Percentiles rank a stretch among this genome's conserved stretches.
These are phyloP conservation scores for Nomia melanderi DNA, from an alignment of 1,140 invertebrate species.

Conservation along the genomic window DNA sequence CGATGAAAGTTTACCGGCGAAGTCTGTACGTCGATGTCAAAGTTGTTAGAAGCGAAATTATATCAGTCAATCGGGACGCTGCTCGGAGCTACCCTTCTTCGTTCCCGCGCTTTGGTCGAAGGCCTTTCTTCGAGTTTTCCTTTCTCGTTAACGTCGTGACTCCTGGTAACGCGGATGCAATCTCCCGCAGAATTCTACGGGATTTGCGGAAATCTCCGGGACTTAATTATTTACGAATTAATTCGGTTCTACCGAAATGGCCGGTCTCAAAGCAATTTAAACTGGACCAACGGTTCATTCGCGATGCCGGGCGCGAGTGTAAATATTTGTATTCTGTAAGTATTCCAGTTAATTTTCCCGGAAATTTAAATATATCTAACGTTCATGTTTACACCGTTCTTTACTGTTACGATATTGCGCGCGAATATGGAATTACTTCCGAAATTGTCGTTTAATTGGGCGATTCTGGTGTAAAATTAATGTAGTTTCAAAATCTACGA, in stretches of 20 bases:
- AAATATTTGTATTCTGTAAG: neutral
- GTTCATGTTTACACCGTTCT: neutral
- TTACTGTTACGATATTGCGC: neutral
- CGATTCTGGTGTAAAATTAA: too few species aligned
- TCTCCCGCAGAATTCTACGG: neutral
- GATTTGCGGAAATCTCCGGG: neutral
- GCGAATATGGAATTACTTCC: too few species aligned
- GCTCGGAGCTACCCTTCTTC: neutral
- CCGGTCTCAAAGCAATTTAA: neutral
- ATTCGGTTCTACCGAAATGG: neutral
- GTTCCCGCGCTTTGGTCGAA: neutral
- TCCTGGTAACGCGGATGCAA: neutral
- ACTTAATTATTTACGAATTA: neutral
- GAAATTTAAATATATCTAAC: neutral
- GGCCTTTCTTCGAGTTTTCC: conserved; percentile 23
- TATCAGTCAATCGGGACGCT: neutral
- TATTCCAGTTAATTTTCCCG: neutral
- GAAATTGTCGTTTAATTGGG: too few species aligned
- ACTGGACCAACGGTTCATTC: neutral
- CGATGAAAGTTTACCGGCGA: neutral
- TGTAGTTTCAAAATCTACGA: too few species aligned
- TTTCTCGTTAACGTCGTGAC: conserved; percentile 1
- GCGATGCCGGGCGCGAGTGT: neutral
- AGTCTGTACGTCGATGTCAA: conserved; percentile 3
- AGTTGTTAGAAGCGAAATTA: conserved; percentile 1